phyloP scores from a whole-genome alignment of 2,888 invertebrate genomes.

The Dorcus parallelipipedus region DNA sequence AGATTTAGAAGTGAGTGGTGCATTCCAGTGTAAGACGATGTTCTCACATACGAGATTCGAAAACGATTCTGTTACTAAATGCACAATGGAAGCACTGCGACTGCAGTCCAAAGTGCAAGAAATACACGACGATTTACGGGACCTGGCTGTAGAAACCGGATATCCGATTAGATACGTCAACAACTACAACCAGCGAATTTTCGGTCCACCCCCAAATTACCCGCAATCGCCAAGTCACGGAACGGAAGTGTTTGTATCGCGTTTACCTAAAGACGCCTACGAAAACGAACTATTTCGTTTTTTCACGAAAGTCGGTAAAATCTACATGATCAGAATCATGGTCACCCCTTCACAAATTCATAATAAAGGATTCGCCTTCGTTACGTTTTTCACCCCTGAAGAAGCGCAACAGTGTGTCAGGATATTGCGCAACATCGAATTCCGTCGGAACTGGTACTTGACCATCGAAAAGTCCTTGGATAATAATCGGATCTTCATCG shows the following conservation, averaged over 20 bases:
- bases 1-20: too few species aligned
- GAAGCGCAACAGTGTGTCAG: constrained; percentile 65
- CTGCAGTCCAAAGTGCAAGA: too few species aligned
- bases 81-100: too few species aligned
- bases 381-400: constrained; percentile 56
- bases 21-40: too few species aligned
- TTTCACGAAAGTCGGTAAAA: constrained; percentile 61
- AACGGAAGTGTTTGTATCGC: constrained; percentile 76
- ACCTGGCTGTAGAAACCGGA: too few species aligned
- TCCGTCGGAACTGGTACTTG: constrained; percentile 60
- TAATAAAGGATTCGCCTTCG: constrained; percentile 79
- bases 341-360: constrained; percentile 70
- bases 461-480: constrained; percentile 79
- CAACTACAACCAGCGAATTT: neutral
- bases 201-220: neutral
- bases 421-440: constrained; percentile 62
- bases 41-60: too few species aligned
- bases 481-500: constrained; percentile 61
- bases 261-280: constrained; percentile 71
- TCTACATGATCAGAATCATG: constrained; percentile 79
- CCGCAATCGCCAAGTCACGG: constrained; percentile 53
- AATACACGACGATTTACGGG: too few species aligned
- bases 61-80: too few species aligned
- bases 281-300: constrained; percentile 78
- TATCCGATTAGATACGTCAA: neutral